These are phyloP conservation scores for Toxonevra muliebris DNA, from an alignment of 2,888 invertebrate species.

Conservation along the genomic window DNA sequence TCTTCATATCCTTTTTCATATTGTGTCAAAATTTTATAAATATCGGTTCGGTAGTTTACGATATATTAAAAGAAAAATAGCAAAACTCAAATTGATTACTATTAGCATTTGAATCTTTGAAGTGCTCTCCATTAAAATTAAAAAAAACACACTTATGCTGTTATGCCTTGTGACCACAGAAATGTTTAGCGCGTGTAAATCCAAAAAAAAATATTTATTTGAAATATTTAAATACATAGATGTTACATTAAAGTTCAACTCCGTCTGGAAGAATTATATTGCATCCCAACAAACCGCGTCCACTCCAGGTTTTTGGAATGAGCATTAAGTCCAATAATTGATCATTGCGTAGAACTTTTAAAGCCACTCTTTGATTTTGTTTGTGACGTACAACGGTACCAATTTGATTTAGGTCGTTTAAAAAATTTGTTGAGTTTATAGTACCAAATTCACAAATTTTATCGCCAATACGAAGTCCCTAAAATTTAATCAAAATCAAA, in stretches of 20 bases:
- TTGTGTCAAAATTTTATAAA: too few relatives aligned
- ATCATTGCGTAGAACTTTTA: conserved; percentile 69
- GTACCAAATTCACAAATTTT: conserved; percentile 81
- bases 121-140: too few relatives aligned
- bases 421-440: conserved; percentile 76
- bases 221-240: not conserved
- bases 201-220: not conserved
- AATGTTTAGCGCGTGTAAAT: not conserved
- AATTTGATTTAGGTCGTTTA: conserved; percentile 73
- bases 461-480: conserved; percentile 79
- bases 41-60: too few relatives aligned
- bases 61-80: too few relatives aligned
- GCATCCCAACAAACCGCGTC: conserved; percentile 81
- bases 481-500: not conserved
- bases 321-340: conserved; percentile 69
- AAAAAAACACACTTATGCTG: too few relatives aligned
- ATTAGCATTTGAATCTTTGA: too few relatives aligned
- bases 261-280: conserved; percentile 67
- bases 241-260: conserved; percentile 39
- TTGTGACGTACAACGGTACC: conserved; percentile 74
- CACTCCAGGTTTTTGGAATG: conserved; percentile 79
- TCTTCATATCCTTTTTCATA: too few relatives aligned
- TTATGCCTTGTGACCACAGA: too few relatives aligned
- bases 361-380: conserved; percentile 66
- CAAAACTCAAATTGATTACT: too few relatives aligned